Conservation (phyloP, 2,113 vertebrate species). For the Aptenodytes patagonicus region DNA sequence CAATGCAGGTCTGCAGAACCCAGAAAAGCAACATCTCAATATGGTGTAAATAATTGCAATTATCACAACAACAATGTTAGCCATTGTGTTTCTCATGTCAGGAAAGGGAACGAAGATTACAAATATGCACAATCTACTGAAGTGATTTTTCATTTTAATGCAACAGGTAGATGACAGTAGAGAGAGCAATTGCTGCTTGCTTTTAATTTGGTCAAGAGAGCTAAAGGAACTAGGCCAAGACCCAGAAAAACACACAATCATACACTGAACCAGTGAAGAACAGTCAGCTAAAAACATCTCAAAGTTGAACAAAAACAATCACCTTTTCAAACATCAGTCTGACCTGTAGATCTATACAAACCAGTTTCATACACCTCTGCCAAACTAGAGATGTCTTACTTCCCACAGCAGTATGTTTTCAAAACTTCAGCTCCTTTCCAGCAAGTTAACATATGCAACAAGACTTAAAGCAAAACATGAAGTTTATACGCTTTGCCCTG, state of each 20-base stretch:
- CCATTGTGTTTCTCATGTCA: neutral
- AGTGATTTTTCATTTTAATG: neutral
- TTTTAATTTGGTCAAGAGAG: neutral
- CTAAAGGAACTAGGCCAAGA: constrained; percentile 1
- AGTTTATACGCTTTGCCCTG: neutral
- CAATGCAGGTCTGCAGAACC: neutral
- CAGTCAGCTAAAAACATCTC: neutral
- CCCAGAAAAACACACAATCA: neutral
- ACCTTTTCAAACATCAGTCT: neutral
- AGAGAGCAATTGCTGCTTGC: neutral
- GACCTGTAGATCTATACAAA: neutral
- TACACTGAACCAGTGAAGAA: neutral
- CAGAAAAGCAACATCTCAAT: neutral
- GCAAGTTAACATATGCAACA: neutral
- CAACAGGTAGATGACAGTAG: neutral
- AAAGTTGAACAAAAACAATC: neutral
- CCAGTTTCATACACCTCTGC: neutral
- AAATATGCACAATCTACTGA: neutral
- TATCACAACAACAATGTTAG: neutral
- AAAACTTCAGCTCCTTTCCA: neutral
- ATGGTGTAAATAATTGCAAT: neutral
- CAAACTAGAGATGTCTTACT: neutral
- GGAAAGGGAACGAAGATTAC: neutral
- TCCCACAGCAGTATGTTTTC: neutral
- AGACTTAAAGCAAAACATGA: neutral